Evolutionary conservation across 2,113 vertebrate species (phyloP).

Genomic region (Mellivora capensis): DNA sequence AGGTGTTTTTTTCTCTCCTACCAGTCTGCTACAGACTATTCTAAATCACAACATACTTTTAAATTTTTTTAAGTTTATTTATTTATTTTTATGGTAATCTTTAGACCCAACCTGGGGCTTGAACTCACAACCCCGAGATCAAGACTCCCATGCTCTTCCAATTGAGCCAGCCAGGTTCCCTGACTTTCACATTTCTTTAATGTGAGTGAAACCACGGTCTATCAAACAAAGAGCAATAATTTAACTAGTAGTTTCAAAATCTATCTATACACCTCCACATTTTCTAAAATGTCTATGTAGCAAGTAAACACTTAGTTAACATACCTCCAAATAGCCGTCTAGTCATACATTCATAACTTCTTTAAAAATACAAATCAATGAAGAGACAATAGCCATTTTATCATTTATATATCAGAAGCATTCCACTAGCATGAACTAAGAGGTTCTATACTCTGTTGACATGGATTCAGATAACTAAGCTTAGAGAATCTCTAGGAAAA

Average conservation of each 20-base stretch:
- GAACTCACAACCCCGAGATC: not conserved
- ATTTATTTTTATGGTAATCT: not conserved
- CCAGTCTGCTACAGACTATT: not conserved
- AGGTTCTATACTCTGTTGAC: not conserved
- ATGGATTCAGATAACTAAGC: not conserved
- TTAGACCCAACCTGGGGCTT: not conserved
- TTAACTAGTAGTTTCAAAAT: not conserved
- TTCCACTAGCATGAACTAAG: not conserved
- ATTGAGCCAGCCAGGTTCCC: not conserved
- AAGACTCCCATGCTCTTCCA: not conserved
- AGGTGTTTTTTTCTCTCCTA: not conserved
- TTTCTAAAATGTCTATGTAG: not conserved
- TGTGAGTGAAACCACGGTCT: not conserved
- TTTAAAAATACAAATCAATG: conserved; percentile 16
- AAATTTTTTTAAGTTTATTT: not conserved
- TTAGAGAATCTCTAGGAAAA: not conserved
- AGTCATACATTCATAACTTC: not conserved
- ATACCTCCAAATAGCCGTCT: not conserved
- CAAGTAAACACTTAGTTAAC: conserved; percentile 1
- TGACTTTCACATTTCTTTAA: not conserved
- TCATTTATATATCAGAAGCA: not conserved
- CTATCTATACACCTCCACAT: not conserved
- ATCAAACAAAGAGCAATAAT: not conserved
- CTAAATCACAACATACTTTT: not conserved
- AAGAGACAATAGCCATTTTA: not conserved